phyloP scores from a whole-genome alignment of 2,797 vertebrate genomes.

The Garrulus glandarius region DNA sequence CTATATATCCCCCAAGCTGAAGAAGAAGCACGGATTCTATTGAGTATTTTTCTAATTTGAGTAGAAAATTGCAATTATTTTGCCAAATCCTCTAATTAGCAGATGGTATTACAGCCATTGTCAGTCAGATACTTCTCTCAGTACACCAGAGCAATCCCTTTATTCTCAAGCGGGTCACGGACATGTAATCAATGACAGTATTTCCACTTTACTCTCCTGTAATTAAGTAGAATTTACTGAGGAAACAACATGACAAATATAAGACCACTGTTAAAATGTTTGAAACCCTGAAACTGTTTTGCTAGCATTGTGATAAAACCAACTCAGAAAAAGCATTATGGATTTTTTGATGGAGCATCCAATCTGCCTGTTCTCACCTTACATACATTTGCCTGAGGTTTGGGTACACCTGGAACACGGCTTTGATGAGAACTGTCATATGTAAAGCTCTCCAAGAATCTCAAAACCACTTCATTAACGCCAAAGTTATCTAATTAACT shows the following conservation, averaged over 20 bases:
- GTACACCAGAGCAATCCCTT: not conserved
- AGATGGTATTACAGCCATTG: not conserved
- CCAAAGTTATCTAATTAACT: not conserved
- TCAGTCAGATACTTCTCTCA: not conserved
- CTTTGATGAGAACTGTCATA: not conserved
- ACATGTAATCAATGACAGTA: not conserved
- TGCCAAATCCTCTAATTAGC: conserved; percentile 13
- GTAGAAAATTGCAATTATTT: conserved; percentile 17
- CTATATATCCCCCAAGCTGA: not conserved
- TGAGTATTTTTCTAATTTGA: not conserved
- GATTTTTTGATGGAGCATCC: not conserved
- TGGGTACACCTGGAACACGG: not conserved
- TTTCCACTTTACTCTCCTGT: not conserved
- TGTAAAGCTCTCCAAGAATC: not conserved
- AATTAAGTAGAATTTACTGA: not conserved
- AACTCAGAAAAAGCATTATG: not conserved
- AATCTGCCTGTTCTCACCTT: not conserved
- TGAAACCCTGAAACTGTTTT: not conserved
- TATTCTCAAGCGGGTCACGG: not conserved
- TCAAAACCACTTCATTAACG: not conserved
- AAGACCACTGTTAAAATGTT: not conserved
- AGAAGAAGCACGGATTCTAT: not conserved
- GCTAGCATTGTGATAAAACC: not conserved
- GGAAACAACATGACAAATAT: not conserved
- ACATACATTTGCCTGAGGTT: not conserved